These are phyloP conservation scores for Aphelenchoides fujianensis DNA, from an alignment of 1,140 invertebrate species.

Conservation along the genomic window DNA sequence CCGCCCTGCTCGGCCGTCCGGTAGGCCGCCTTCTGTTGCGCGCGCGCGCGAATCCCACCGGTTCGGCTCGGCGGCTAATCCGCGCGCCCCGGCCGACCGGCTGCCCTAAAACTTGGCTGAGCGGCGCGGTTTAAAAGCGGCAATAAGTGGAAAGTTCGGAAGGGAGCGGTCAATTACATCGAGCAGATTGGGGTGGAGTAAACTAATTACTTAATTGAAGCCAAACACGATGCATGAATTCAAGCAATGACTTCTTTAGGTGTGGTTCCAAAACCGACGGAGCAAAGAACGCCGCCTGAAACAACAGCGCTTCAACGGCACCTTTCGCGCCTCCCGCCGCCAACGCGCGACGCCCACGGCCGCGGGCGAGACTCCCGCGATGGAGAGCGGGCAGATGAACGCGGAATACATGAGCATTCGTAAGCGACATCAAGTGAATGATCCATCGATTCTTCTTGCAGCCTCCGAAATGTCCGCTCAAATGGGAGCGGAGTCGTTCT, in stretches of 20 bases:
- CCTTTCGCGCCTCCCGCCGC: slow-evolving; percentile 26
- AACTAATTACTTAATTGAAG: too few species aligned
- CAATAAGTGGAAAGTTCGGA: background rate
- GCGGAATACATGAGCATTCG: background rate
- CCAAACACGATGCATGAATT: too few species aligned
- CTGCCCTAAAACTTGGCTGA: too few species aligned
- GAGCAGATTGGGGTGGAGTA: too few species aligned
- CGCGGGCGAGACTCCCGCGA: background rate
- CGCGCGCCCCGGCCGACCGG: too few species aligned
- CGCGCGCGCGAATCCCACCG: too few species aligned
- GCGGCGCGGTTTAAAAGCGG: too few species aligned
- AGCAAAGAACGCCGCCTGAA: slow-evolving; percentile 70
- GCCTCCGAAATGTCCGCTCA: background rate
- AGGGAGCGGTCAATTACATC: background rate
- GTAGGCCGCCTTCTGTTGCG: too few species aligned
- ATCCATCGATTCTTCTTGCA: background rate
- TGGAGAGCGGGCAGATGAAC: background rate
- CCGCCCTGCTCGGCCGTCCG: too few species aligned
- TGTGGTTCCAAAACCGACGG: slow-evolving; percentile 69
- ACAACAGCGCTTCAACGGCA: slow-evolving; percentile 58
- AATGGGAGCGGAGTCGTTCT: background rate
- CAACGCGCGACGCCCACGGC: slow-evolving; percentile 30
- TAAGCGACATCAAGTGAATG: too few species aligned
- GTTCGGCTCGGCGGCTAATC: too few species aligned
- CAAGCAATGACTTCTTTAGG: slow-evolving; percentile 66